phyloP scores from a whole-genome alignment of 2,113 vertebrate genomes.

The Psophia crepitans region DNA sequence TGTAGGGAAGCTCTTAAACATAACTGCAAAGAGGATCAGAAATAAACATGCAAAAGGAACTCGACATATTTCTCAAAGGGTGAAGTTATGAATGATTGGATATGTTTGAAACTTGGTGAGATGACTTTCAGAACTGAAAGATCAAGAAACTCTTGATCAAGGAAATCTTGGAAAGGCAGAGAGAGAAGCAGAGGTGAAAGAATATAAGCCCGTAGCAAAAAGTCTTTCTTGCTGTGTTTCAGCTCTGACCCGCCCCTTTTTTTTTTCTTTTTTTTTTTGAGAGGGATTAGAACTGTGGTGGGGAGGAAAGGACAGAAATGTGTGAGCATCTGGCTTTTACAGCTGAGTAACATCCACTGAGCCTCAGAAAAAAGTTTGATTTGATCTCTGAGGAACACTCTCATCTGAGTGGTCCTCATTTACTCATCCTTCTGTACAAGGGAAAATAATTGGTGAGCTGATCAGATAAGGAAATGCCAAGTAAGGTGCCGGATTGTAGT shows the following conservation, averaged over 20 bases:
- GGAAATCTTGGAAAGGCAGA: background rate
- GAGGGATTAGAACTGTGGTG: background rate
- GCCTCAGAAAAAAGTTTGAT: background rate
- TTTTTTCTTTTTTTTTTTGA: too few species aligned
- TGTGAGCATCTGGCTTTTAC: background rate
- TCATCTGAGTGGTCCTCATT: background rate
- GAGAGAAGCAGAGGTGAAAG: background rate
- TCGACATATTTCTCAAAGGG: background rate
- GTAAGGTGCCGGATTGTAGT: background rate
- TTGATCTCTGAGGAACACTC: background rate
- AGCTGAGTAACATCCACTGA: background rate
- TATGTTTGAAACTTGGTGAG: background rate
- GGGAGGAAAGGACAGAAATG: background rate
- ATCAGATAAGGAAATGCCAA: background rate
- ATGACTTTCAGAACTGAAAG: background rate
- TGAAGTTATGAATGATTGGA: background rate
- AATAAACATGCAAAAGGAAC: slow-evolving; percentile 13
- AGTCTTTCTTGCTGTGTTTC: background rate
- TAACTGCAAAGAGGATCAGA: background rate
- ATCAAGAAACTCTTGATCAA: slow-evolving; percentile 53
- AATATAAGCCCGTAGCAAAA: background rate
- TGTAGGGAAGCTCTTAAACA: background rate
- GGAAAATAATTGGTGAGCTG: background rate
- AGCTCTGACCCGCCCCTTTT: background rate
- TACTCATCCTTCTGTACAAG: background rate